Base-by-base conservation (phyloP, 2,888 invertebrate genomes). In the Anthoptus insignis region DNA sequence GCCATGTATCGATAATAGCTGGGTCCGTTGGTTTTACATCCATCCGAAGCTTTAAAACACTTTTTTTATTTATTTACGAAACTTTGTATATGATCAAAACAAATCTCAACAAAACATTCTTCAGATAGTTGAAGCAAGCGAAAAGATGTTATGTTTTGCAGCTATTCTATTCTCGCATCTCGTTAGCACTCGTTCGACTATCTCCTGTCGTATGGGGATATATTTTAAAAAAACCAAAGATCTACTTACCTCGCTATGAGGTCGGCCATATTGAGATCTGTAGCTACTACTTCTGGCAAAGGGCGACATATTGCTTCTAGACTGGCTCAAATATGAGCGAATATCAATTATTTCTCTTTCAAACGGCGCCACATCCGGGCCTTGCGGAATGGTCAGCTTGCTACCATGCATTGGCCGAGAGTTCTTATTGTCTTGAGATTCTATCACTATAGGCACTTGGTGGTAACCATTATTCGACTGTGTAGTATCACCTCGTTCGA, bases 241-340 rank as follows among this genome's bases (percentile, higher is more conserved):
- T 64, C n/a, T 27, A 77, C 77, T 84, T 73, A 93, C 93, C 81
- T 94, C 94, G 58, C 91, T 85, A 27, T 95, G 94, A 32, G 94
- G 93, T 78, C 95, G 88, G 19, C 96, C 95, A 73, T 95, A 95
- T 76, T 96, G 96, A 7, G 96, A 96, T 63, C 96, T 91, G 81
- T 96, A 96, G 83, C 96, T 96, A 77, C 96, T 96, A 60, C 95
- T 95, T 74, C 96, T 91, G 3, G 95, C 95, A 73, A 96, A 96
- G 2, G 95, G 95, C 11, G 95, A 94, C 81, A 96, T 95, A 77
- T 96, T 96, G 80, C 96, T 96, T 68, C 96, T 88, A 2, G 96
- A 96, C 79, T 96, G 96, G 74, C 96, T 96, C 69, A 96, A 94
- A 76, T 96, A 96, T 11, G 96, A 96, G 72, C 96, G 94, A 45